Evolutionary conservation across 1,140 invertebrate species (phyloP), one percentile per base, ranked within the genome.

Genomic region (Ylistrum balloti): DNA sequence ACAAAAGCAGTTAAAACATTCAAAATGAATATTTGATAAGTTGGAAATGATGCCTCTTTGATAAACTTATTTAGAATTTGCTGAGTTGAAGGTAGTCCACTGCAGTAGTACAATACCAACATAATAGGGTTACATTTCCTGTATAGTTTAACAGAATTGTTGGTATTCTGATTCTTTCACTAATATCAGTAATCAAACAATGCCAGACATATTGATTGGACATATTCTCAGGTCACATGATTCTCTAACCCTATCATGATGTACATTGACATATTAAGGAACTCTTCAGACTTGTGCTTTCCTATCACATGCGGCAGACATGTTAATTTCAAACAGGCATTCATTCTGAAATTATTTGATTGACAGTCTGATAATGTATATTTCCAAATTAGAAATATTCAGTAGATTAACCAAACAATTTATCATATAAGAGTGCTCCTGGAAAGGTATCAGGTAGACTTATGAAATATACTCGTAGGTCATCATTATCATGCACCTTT

Each of bases 1-100:
- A 28, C n/a, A 74, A 3, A 74, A n/a, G 28, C 28, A 7, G 56
- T 7, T 74, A 74, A 74, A 74, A 74, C 56, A 74, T 74, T 28
- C 56, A 74, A 74, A 74, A 74, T 74, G 56, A 74, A 74, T 74
- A 74, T 74, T 74, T 74, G 56, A 74, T 74, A 74, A 28, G 56
- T 0, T 28, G 28, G 56, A 28, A 74, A 74, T 74, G n/a, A 74
- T 74, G 56, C 17, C 56, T 28, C 56, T 7, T 74, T n/a, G 11
- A 74, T 28, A 74, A n/a, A 28, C 28, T 0, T n/a, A 74, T 74
- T 74, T 74, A n/a, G 56, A 74, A 74, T 74, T n/a, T 74, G 56
- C n/a, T 11, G n/a, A 28, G 56, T 28, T 11, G 56, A 28, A 74
- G 56, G 56, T 28, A n/a, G 5, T 28, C 22, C 11, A 45, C 56